phyloP scores from a whole-genome alignment of 1,140 invertebrate species.

The Formica exsecta region DNA sequence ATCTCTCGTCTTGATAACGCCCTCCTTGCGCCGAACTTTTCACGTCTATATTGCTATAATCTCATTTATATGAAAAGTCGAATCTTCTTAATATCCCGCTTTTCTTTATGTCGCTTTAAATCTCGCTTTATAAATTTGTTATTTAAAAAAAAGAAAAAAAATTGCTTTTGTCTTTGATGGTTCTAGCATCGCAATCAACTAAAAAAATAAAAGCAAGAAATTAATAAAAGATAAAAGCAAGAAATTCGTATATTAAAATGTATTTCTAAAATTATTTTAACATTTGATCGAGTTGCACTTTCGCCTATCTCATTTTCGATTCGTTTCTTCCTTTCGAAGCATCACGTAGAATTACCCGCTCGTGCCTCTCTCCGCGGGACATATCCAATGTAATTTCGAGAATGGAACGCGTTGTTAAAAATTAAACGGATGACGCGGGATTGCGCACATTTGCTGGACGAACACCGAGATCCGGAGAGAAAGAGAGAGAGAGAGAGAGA shows the following conservation, averaged over 20 bases:
- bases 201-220: neutral
- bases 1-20: slow-evolving; percentile 40
- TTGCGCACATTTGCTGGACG: slow-evolving; percentile 57
- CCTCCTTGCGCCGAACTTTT: slow-evolving; percentile 5
- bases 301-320: neutral
- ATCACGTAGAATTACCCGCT: slow-evolving; percentile 20
- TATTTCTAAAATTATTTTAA: too few relatives aligned
- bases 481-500: neutral
- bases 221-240: neutral
- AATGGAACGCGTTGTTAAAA: slow-evolving; percentile 70
- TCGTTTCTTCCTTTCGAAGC: neutral
- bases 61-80: slow-evolving; percentile 24
- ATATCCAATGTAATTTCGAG: slow-evolving; percentile 59
- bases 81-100: neutral
- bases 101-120: neutral
- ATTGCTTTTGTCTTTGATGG: neutral
- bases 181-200: neutral
- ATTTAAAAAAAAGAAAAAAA: neutral
- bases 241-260: too few relatives aligned
- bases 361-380: neutral
- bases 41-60: slow-evolving; percentile 8
- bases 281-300: neutral
- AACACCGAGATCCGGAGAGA: neutral
- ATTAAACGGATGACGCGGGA: slow-evolving; percentile 67
- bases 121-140: neutral